A percentile compares a stretch with the other conserved stretches of the same genome.
Evolutionary conservation across 2,797 vertebrate species (phyloP).

Genomic region (Helarctos malayanus): DNA sequence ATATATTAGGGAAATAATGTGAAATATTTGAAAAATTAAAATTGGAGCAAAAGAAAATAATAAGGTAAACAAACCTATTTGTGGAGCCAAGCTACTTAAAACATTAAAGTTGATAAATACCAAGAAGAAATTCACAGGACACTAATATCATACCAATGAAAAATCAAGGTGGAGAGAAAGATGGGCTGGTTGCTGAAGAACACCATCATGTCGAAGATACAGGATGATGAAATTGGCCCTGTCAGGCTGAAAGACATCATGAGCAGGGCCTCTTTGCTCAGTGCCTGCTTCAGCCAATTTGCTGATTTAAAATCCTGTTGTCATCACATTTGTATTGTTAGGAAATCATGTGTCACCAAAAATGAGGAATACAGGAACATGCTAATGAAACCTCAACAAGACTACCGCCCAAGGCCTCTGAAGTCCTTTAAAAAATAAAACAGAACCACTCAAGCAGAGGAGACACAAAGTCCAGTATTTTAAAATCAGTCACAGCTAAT

Average conservation of each 20-base stretch:
- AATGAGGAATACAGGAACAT: neutral
- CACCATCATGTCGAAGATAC: neutral
- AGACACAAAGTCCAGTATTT: neutral
- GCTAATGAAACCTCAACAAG: neutral
- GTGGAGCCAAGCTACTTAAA: neutral
- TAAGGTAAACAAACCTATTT: neutral
- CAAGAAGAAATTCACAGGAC: neutral
- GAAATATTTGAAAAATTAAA: neutral
- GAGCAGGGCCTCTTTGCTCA: rapidly evolving
- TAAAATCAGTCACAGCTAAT: neutral
- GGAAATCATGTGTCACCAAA: neutral
- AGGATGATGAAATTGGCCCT: rapidly evolving
- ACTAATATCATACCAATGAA: neutral
- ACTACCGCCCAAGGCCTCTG: neutral
- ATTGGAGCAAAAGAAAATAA: neutral
- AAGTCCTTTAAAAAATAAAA: neutral
- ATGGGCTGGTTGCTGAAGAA: no score
- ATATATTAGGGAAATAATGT: neutral
- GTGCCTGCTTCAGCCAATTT: neutral
- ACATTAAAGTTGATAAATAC: neutral
- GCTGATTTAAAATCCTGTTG: neutral
- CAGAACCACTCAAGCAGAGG: neutral
- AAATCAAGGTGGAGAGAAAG: neutral
- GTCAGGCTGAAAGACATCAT: rapidly evolving
- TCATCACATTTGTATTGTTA: neutral